Percentiles rank a stretch among this genome's conserved stretches.
These are phyloP conservation scores for Brachionus sp. DNA, from an alignment of 1,140 invertebrate species.

Conservation along the genomic window DNA sequence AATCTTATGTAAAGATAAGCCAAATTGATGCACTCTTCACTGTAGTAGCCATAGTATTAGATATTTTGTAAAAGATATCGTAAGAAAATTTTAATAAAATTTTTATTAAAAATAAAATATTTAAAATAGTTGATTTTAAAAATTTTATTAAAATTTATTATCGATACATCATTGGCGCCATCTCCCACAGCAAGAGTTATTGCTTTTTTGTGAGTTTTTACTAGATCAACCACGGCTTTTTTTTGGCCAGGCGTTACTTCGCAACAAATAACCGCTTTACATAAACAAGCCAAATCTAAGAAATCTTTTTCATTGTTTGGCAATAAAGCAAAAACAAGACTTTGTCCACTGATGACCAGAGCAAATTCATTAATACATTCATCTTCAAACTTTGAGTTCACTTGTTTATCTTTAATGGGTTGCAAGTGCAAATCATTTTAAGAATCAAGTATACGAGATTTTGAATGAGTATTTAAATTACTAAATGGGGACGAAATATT, in stretches of 20 bases:
- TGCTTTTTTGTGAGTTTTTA: slow-evolving; percentile 83
- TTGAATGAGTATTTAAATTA: slow-evolving; percentile 52
- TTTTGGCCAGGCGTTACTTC: slow-evolving; percentile 95
- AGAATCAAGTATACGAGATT: neutral
- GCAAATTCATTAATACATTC: slow-evolving; percentile 71
- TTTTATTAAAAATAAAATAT: too few relatives aligned
- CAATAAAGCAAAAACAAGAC: slow-evolving; percentile 65
- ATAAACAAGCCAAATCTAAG: slow-evolving; percentile 48
- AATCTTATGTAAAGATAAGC: too few relatives aligned
- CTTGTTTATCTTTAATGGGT: slow-evolving; percentile 20
- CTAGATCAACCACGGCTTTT: slow-evolving; percentile 89
- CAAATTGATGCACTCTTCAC: too few relatives aligned
- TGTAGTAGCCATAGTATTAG: too few relatives aligned
- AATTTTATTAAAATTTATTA: too few relatives aligned
- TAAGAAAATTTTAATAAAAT: too few relatives aligned
- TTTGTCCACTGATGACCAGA: slow-evolving; percentile 93
- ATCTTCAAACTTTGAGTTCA: slow-evolving; percentile 43
- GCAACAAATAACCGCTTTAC: slow-evolving; percentile 85
- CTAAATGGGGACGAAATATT: slow-evolving; percentile 47
- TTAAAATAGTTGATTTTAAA: too few relatives aligned
- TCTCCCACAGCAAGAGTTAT: slow-evolving; percentile 93
- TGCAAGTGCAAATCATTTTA: neutral
- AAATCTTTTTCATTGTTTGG: slow-evolving; percentile 36
- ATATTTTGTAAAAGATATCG: too few relatives aligned
- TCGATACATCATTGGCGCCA: slow-evolving; percentile 98